Percentiles rank a stretch among this genome's conserved stretches.
These are phyloP conservation scores for Periparus ater DNA, from an alignment of 2,797 vertebrate genomes.

Conservation along the genomic window DNA sequence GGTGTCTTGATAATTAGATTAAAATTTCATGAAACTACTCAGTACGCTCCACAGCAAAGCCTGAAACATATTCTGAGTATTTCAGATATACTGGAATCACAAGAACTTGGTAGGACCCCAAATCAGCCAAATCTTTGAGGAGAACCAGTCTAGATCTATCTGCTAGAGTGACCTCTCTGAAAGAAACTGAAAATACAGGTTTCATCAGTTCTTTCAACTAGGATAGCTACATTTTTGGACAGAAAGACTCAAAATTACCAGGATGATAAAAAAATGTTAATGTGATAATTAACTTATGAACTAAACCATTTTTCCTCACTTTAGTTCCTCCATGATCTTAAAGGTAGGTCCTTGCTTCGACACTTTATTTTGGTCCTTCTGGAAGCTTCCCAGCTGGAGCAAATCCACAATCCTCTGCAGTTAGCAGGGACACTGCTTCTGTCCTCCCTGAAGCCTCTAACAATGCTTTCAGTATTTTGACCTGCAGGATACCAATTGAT, in stretches of 20 bases:
- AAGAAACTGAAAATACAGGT: not conserved
- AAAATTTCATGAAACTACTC: not conserved
- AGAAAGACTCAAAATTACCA: not conserved
- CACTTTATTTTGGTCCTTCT: not conserved
- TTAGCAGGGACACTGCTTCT: not conserved
- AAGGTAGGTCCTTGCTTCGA: not conserved
- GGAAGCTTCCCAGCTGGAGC: not conserved
- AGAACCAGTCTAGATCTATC: not conserved
- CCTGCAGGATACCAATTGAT: not conserved
- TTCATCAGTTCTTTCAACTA: not conserved
- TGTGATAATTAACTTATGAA: not conserved
- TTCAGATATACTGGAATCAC: not conserved
- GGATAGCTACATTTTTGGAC: not conserved
- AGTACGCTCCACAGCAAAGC: not conserved
- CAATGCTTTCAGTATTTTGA: not conserved
- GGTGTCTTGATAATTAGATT: constrained; percentile 5
- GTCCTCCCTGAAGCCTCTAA: not conserved
- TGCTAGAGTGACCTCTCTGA: not conserved
- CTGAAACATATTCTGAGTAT: not conserved
- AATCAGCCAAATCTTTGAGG: not conserved
- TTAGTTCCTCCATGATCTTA: not conserved
- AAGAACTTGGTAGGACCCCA: not conserved
- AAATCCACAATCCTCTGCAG: not conserved
- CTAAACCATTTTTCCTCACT: rapidly evolving
- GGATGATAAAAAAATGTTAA: not conserved